Percentiles rank a stretch among this genome's conserved stretches.
Evolutionary conservation across 2,797 vertebrate species (phyloP).

Genomic region (Alfaro cultratus): DNA sequence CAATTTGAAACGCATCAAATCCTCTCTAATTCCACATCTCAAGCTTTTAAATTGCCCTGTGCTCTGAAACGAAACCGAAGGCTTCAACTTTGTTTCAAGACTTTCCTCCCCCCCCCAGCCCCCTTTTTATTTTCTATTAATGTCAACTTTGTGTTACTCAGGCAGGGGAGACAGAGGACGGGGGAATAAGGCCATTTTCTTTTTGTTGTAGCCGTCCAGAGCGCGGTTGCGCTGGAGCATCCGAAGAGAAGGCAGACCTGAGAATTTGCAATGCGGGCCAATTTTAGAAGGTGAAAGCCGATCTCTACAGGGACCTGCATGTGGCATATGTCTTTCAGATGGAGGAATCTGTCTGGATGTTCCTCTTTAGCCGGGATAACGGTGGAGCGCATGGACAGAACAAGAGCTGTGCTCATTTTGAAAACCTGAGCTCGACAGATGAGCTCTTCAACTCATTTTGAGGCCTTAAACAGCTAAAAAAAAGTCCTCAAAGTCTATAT

Average conservation of each 20-base stretch:
- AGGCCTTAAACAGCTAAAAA: not conserved
- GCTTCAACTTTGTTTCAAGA: conserved; percentile 79
- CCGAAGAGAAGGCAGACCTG: conserved; percentile 44
- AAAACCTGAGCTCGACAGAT: conserved; percentile 17
- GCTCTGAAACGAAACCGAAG: conserved; percentile 81
- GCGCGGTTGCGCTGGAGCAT: conserved; percentile 43
- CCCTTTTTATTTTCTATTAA: conserved; percentile 78
- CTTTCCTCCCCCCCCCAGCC: conserved; percentile 43
- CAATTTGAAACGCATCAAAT: conserved; percentile 85
- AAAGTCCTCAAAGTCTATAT: not conserved
- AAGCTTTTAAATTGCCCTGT: conserved; percentile 83
- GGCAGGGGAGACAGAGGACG: conserved; percentile 62
- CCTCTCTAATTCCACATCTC: conserved; percentile 82
- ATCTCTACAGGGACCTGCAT: conserved; percentile 67
- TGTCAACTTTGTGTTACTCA: conserved; percentile 78
- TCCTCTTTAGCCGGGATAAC: conserved; percentile 51
- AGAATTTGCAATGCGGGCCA: conserved; percentile 63
- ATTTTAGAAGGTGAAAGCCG: conserved; percentile 72
- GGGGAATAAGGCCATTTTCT: conserved; percentile 69
- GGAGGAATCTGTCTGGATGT: conserved; percentile 48
- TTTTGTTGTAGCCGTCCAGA: conserved; percentile 73
- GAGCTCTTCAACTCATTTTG: conserved; percentile 18
- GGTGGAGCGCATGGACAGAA: conserved; percentile 40
- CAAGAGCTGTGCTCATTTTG: conserved; percentile 36
- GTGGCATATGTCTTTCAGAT: conserved; percentile 70